Base-by-base conservation (phyloP, 2,888 invertebrate genomes). In the Eilema depressum region DNA sequence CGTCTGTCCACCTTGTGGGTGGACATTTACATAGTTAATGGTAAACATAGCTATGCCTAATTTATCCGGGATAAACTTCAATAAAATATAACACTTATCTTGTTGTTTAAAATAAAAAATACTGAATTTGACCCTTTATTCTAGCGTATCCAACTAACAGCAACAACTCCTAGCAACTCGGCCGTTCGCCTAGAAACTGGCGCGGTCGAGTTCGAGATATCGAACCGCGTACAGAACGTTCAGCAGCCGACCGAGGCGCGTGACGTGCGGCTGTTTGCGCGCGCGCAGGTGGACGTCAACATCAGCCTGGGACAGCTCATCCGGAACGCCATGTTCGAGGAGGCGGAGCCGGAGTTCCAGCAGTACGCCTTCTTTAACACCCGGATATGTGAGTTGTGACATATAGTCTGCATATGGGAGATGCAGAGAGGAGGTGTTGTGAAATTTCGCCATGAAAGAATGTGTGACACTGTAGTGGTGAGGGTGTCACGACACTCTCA, bases 311-410 rank as follows among this genome's bases (percentile, higher is more conserved):
- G 99, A 0, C 99, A 99, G 88, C 96, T 99, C 47, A 97, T 98
- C 66, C 96, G 98, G 70, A 99, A 99, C 91, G 98, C 98, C 0
- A 96, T 99, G 92, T 99, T 99, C 89, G 99, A 99, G 88, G 99
- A 99, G 90, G 99, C 99, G 0, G 99, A 99, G 84, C 98, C 99
- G 0, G 99, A 99, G 90, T 99, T 99, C 89, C 99, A 99, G 88
- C 99, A 99, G 87, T 98, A 98, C 89, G 99, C 99, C 0, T 99
- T 99, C 94, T 99, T 99, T 94, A 99, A 99, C 89, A 99, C 99
- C 0, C 97, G 98, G 82, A 98, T 99, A 81, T 97, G 98, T 92
- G 86, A 95, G 90, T 83, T n/a, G 11, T 17, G 0, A 28, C 1
- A 14, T 47, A 8, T 64, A 28, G 5, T 56, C n/a, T n/a, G n/a